Base-by-base conservation (phyloP, 2,797 vertebrate species). In the Neopelma chrysocephalum region DNA sequence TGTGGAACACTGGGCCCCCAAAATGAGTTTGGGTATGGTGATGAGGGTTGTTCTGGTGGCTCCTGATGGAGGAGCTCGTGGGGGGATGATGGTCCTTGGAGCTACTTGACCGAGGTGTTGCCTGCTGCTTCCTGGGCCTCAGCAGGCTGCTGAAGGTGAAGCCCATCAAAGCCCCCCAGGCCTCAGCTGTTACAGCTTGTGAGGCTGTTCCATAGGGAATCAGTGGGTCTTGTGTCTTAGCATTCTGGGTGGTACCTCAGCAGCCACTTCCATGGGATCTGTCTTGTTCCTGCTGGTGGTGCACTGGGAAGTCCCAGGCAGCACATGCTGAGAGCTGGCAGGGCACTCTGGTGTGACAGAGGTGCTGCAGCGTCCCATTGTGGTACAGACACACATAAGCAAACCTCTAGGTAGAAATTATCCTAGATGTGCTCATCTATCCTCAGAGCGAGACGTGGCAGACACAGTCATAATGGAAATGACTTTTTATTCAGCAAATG, bases 21-120 rank as follows among this genome's bases (percentile, higher is more conserved):
- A 1, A 18, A 31, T 32, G 68, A 57, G 34, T 40, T n/a, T 68
- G 27, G 19, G 29, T 51, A 3, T 61, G 32, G 13, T 75, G 57
- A 7, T 2, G 7, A 47, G 31, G 32, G 70, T 87, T 77, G 64
- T 57, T 84, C 61, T 76, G 48, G n/a, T 58, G 54, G 36, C 32
- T 93, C 64, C 54, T 56, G 42, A 2, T 16, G 23, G 29, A 75
- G 58, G 61, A 48, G 25, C 58, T 54, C 5, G 2, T 31, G 83
- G 57, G 5, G 15, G 36, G 10, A 5, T 31, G 36, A 1, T 64
- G n/a, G 61, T 75, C 29, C 45, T 68, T 50, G 38, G 13, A 65
- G 51, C 45, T 34, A 11, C 29, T 0, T 0, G 5, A 20, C 17
- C 0, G 0, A 77, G 40, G 10, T 40, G 15, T 31, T 65, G 25